Base-by-base conservation (phyloP, 2,797 vertebrate genomes). In the Hippopotamyrus pictus region DNA sequence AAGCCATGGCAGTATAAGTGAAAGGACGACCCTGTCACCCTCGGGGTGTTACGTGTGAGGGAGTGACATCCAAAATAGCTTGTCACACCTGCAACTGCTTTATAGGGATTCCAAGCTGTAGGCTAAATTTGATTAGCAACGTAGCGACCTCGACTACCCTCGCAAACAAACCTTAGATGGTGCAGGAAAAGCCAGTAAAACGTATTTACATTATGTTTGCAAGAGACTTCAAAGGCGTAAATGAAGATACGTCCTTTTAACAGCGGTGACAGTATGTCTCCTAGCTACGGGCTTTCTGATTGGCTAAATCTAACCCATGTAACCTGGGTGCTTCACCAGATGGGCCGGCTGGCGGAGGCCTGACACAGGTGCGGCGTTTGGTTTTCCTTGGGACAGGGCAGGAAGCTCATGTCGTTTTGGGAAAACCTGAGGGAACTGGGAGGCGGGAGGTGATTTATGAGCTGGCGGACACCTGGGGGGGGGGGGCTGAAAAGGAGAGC, bases 401-500 rank as follows among this genome's bases (percentile, higher is more conserved):
- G 46, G 54, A 87, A 46, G 86, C 53, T 37, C 0, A 5, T n/a
- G 37, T n/a, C 37, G 12, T 88, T 73, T 88, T 73, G 33, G 37
- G 69, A 69, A 29, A 51, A 76, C 22, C n/a, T 69, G 86, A 41
- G 62, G 57, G 37, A 22, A 19, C 22, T 22, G 59, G 62, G 87
- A 46, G 54, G 25, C 53, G 37, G 86, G 33, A 25, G 62, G 59
- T 44, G 87, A 88, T 88, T 88, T 88, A 88, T 62, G 87, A 88
- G 87, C 59, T 62, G 86, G 41, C 9, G n/a, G 37, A 62, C 53
- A 87, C 86, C 86, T 88, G 65, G 91, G 93, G 93, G 69, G 91
- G 93, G 93, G 69, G 3, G n/a, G 5, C 19, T 14, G 12, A 85
- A 41, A 37, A 50, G 51, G 41, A 29, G 85, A 48, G 69, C 69